These are phyloP conservation scores for Pollenia amentaria DNA, from an alignment of 2,888 invertebrate species.

Conservation along the genomic window DNA sequence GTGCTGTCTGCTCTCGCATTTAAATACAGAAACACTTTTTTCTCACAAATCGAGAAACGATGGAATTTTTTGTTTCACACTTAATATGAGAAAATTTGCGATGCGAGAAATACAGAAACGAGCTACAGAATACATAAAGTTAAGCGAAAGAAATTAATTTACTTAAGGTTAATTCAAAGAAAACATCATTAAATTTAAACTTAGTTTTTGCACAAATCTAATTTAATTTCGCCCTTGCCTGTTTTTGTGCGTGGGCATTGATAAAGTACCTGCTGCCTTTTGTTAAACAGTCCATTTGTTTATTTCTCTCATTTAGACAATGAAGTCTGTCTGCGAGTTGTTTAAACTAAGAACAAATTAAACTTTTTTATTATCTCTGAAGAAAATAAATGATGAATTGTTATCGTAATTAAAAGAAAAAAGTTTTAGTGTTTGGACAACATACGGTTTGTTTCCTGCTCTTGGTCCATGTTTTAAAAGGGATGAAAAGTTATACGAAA, in stretches of 20 bases:
- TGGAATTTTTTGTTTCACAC: too few relatives aligned
- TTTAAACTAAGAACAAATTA: constrained; percentile 6
- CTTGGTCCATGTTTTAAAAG: not conserved
- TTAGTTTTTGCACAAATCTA: not conserved
- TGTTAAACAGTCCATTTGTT: not conserved
- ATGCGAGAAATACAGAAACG: too few relatives aligned
- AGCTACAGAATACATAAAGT: not conserved
- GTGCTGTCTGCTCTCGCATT: too few relatives aligned
- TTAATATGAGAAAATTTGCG: too few relatives aligned
- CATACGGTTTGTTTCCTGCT: not conserved
- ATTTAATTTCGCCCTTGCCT: not conserved
- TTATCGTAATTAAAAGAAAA: constrained; percentile 25
- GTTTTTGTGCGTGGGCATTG: not conserved
- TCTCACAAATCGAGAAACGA: too few relatives aligned
- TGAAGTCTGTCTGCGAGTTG: not conserved
- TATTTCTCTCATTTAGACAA: not conserved
- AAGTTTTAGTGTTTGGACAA: constrained; percentile 14
- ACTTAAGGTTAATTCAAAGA: constrained; percentile 34
- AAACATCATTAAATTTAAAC: constrained; percentile 44
- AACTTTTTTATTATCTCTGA: not conserved
- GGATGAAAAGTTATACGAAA: not conserved
- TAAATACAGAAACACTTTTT: too few relatives aligned
- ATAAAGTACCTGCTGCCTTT: not conserved
- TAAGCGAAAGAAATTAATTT: constrained; percentile 22
- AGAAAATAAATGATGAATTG: not conserved